These are phyloP conservation scores for Polyommatus icarus DNA, from an alignment of 2,888 invertebrate genomes.

Conservation along the genomic window DNA sequence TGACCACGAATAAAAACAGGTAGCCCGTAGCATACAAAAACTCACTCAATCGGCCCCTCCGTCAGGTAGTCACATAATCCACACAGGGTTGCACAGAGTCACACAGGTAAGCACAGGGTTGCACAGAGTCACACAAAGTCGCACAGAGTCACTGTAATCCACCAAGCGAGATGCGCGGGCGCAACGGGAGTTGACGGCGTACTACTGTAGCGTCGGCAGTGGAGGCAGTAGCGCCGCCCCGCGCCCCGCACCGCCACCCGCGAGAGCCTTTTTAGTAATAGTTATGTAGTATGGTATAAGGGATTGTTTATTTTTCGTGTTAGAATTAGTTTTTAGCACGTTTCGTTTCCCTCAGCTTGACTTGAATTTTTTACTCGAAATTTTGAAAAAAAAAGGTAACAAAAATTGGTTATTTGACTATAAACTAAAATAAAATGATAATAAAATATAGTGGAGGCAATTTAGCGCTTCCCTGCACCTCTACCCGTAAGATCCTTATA, in stretches of 20 bases:
- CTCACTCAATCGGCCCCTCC: conserved; percentile 72
- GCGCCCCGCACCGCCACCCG: conserved; percentile 45
- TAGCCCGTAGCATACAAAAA: conserved; percentile 72
- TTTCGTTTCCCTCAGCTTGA: conserved; percentile 14
- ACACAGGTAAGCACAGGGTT: conserved; percentile 48
- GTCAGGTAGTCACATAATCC: conserved; percentile 64
- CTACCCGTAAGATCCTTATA: too few relatives aligned
- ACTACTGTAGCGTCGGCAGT: conserved; percentile 67
- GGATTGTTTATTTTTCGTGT: conserved; percentile 77
- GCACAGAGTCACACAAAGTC: conserved; percentile 67
- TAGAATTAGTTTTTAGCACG: conserved; percentile 71
- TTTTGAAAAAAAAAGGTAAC: too few relatives aligned
- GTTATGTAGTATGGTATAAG: conserved; percentile 46
- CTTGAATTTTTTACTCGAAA: neutral
- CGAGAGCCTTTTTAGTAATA: conserved; percentile 58
- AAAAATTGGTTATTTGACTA: neutral
- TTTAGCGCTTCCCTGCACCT: too few relatives aligned
- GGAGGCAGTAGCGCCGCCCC: conserved; percentile 76
- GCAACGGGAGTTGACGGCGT: conserved; percentile 74
- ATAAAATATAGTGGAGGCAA: neutral
- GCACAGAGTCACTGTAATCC: conserved; percentile 75
- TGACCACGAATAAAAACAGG: conserved; percentile 58
- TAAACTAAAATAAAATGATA: neutral
- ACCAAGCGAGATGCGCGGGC: conserved; percentile 61
- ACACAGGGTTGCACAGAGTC: conserved; percentile 43